Conservation (phyloP, 2,113 vertebrate genomes). For the Vanacampus margaritifer region DNA sequence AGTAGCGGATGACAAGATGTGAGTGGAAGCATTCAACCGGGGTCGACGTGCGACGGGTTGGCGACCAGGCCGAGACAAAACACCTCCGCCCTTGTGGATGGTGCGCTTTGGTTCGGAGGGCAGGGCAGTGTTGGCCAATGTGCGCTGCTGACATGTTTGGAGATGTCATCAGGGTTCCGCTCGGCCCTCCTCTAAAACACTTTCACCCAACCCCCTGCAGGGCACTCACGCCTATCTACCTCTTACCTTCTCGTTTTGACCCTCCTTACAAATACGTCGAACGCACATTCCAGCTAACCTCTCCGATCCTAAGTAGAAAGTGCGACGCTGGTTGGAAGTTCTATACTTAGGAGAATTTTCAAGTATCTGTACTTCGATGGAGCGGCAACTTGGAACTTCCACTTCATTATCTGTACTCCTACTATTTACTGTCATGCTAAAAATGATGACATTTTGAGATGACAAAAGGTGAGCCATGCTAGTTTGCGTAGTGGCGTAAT, state of each 20-base stretch:
- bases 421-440: not conserved
- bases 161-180: conserved; percentile 65
- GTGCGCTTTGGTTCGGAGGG: conserved; percentile 68
- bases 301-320: not conserved
- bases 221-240: conserved; percentile 30
- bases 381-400: not conserved
- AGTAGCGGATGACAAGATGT: conserved; percentile 45
- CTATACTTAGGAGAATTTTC: not conserved
- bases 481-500: too few species aligned
- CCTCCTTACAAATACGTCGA: not conserved
- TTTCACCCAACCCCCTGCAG: conserved; percentile 32
- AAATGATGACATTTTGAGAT: not conserved
- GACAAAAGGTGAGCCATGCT: not conserved
- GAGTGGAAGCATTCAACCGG: conserved; percentile 21
- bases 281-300: not conserved
- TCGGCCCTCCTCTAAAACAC: conserved; percentile 59
- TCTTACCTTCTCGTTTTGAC: not conserved
- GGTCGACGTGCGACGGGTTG: conserved; percentile 25
- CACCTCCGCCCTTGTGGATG: conserved; percentile 70
- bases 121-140: conserved; percentile 72
- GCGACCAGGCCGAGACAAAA: conserved; percentile 55
- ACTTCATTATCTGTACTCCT: not conserved
- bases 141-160: conserved; percentile 72
- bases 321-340: not conserved
- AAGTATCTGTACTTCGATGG: not conserved